These are phyloP conservation scores for Diorhabda sublineata DNA, from an alignment of 1,140 invertebrate species.

Conservation along the genomic window DNA sequence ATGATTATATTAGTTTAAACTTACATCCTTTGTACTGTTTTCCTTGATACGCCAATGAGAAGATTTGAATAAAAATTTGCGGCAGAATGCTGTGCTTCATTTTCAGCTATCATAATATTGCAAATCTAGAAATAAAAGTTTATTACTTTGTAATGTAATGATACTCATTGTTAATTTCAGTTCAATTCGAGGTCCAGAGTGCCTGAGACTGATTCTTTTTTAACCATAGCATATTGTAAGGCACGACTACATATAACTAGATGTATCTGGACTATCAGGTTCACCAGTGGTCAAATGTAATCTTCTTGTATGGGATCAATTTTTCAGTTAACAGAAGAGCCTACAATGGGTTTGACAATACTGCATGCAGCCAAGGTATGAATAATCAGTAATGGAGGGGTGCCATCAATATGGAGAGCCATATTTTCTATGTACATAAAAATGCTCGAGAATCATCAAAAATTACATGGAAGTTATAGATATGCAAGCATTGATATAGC, in stretches of 20 bases:
- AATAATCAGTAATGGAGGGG: too few species aligned
- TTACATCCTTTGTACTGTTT: slow-evolving; percentile 56
- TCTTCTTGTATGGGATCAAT: too few species aligned
- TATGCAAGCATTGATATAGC: too few species aligned
- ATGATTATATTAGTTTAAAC: slow-evolving; percentile 25
- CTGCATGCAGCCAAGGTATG: too few species aligned
- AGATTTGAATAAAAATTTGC: slow-evolving; percentile 53
- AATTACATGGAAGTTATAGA: too few species aligned
- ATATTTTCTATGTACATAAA: too few species aligned
- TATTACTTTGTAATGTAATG: background rate
- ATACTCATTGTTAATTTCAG: background rate
- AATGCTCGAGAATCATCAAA: too few species aligned
- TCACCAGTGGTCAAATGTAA: too few species aligned
- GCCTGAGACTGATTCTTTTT: background rate
- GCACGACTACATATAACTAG: background rate
- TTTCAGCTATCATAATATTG: slow-evolving; percentile 45
- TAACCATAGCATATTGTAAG: background rate
- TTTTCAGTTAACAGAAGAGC: too few species aligned
- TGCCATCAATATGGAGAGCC: too few species aligned
- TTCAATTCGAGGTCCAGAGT: background rate
- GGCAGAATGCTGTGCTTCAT: slow-evolving; percentile 41
- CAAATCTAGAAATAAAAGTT: slow-evolving; percentile 48
- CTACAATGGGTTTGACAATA: too few species aligned
- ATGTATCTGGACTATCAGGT: background rate
- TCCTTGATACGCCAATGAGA: slow-evolving; percentile 52